Base-by-base conservation (phyloP, 2,797 vertebrate species). In the Sebastes minor region DNA sequence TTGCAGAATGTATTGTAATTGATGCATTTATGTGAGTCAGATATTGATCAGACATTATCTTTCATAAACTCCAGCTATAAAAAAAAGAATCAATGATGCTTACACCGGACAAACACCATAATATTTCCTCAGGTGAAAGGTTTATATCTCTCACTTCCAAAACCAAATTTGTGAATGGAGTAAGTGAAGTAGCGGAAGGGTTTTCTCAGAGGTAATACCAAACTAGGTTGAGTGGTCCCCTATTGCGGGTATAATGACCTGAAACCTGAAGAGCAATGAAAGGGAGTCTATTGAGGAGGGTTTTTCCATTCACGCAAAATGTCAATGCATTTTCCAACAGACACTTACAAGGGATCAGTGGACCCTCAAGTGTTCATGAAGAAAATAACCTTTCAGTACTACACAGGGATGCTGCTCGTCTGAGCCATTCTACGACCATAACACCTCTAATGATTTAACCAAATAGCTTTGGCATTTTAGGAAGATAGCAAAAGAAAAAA, bases 261-360 rank as follows among this genome's bases (percentile, higher is more conserved):
- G 88, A 92, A 94, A 92, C 90, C 90, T 92, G 89, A 91, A 92
- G 88, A 93, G 91, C 91, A 91, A 86, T 92, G 93, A 90, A 92
- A 93, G 84, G 81, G 88, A 93, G 83, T 93, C 91, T 92, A 93
- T 93, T 93, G 92, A 93, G 86, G 85, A 91, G 87, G 79, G 80
- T 91, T 92, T 93, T 90, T 88, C 89, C 85, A 92, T 93, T 94
- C 88, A 94, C 82, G 87, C 89, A 93, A 95, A 95, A 95, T 95
- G 94, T 94, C 93, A 95, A 91, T 93, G 94, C 91, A 88, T 95
- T 94, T 95, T 96, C 96, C 96, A 95, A 95, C 94, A 95, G 95
- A 95, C 89, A 95, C 95, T 96, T 96, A 95, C 95, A 92, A 90
- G 91, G 90, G 91, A 94, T 95, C 94, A 95, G 92, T 93, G 91